Evolutionary conservation across 2,888 invertebrate species (phyloP), one percentile per base, ranked within the genome.

Genomic region (Caenorhabditis wallacei): DNA sequence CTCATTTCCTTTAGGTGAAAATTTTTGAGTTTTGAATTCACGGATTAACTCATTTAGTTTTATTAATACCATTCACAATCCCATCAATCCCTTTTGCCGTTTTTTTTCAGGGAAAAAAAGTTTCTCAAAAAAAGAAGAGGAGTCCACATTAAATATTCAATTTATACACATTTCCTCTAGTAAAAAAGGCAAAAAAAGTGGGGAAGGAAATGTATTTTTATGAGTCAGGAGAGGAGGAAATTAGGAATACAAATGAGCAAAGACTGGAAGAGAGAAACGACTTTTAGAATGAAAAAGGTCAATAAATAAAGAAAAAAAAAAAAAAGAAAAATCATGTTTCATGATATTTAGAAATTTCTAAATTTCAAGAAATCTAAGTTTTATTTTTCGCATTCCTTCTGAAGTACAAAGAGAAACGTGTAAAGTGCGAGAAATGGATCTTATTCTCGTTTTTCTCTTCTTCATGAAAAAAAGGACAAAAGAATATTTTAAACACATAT

Each of bases 401-500:
- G n/a, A n/a, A n/a, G n/a, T n/a, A n/a, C n/a, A 35, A 35, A 7
- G 35, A 69, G 13, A 69, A 56, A 56, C 3, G 18, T 16, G 18
- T 8, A 56, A 69, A 43, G 69, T 56, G 43, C 56, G 24, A 68
- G 8, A 68, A 40, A 53, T 20, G 40, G 68, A 69, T 63, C 24
- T 46, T 63, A 63, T 63, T 24, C 46, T 18, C 18, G 35, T 10
- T 30, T 40, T 16, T 56, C 3, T 40, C 30, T 18, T 16, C 7
- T 64, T 35, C 7, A 35, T 51, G 18, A 46, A 51, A 30, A 35
- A 37, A 48, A 43, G 63, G 40, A 64, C 74, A 74, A 74, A 74
- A 63, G 74, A 64, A 74, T 64, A 74, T 56, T 43, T 54, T 71
- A 71, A 30, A 59, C 43, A 43, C 30, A 20, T 57, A n/a, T n/a